phyloP scores from a whole-genome alignment of 2,888 invertebrate species.

The Melipona beecheii region DNA sequence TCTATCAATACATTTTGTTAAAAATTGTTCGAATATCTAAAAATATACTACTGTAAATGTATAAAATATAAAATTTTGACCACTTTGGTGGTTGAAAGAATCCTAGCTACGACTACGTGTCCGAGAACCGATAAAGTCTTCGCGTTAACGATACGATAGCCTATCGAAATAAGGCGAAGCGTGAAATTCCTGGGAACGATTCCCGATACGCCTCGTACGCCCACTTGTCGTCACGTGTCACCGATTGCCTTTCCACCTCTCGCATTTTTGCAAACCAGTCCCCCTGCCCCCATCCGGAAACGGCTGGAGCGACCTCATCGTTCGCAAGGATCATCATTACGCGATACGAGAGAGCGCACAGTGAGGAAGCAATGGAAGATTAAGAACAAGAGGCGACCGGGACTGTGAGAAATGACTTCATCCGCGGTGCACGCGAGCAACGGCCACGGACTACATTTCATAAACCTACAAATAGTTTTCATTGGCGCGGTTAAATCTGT shows the following conservation, averaged over 20 bases:
- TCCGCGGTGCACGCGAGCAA: slow-evolving; percentile 33
- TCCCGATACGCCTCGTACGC: background rate
- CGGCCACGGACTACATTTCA: slow-evolving; percentile 62
- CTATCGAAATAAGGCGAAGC: slow-evolving; percentile 4
- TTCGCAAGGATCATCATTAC: background rate
- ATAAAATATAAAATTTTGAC: no score
- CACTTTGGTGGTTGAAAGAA: background rate
- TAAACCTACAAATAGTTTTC: slow-evolving; percentile 73
- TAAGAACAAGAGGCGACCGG: slow-evolving; percentile 29
- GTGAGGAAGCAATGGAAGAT: background rate
- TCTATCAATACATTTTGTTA: no score
- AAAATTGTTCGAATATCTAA: no score
- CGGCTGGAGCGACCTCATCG: background rate
- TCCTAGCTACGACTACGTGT: background rate
- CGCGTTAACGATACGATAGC: background rate
- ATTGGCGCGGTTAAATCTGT: slow-evolving; percentile 62
- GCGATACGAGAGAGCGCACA: no score
- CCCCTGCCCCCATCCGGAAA: background rate
- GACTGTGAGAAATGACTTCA: slow-evolving; percentile 35
- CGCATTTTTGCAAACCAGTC: slow-evolving; percentile 24
- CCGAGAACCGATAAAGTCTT: background rate
- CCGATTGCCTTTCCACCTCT: background rate
- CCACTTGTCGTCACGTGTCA: background rate
- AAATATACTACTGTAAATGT: no score
- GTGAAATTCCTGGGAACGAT: slow-evolving; percentile 3